These are phyloP conservation scores for Nasua narica DNA, from an alignment of 2,797 vertebrate genomes.

Conservation along the genomic window DNA sequence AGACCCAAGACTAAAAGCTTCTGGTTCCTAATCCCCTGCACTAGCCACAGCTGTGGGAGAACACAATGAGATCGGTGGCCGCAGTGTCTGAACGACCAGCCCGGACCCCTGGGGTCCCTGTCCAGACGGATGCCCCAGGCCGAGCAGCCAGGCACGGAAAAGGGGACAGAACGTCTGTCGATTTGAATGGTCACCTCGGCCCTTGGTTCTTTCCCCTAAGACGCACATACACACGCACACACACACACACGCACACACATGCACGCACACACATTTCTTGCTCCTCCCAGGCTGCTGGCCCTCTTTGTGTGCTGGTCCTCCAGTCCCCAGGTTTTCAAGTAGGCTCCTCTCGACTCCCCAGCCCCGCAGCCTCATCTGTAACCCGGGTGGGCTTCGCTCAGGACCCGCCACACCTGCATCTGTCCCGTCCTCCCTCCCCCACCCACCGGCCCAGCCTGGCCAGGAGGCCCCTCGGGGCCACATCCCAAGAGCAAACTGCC, in stretches of 20 bases:
- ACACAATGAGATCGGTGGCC: neutral
- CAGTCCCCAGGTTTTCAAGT: neutral
- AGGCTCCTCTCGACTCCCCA: too few species aligned
- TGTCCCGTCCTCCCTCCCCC: neutral
- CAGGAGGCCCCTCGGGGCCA: accelerated
- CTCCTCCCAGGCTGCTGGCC: neutral
- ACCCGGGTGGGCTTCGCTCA: neutral
- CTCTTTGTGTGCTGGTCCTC: too few species aligned
- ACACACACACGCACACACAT: neutral
- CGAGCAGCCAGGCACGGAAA: too few species aligned
- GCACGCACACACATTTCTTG: too few species aligned
- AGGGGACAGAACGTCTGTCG: neutral
- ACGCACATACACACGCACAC: neutral
- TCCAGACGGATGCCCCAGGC: too few species aligned
- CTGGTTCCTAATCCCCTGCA: neutral
- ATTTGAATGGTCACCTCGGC: neutral
- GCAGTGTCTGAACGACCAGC: neutral
- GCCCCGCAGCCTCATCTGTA: neutral
- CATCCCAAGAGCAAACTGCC: too few species aligned
- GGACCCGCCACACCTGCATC: neutral
- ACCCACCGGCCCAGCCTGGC: neutral
- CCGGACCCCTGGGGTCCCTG: too few species aligned
- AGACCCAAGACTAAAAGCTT: neutral
- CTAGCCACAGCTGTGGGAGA: neutral
- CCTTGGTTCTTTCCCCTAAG: neutral